Base-by-base conservation (phyloP, 2,797 vertebrate species). In the Periparus ater region DNA sequence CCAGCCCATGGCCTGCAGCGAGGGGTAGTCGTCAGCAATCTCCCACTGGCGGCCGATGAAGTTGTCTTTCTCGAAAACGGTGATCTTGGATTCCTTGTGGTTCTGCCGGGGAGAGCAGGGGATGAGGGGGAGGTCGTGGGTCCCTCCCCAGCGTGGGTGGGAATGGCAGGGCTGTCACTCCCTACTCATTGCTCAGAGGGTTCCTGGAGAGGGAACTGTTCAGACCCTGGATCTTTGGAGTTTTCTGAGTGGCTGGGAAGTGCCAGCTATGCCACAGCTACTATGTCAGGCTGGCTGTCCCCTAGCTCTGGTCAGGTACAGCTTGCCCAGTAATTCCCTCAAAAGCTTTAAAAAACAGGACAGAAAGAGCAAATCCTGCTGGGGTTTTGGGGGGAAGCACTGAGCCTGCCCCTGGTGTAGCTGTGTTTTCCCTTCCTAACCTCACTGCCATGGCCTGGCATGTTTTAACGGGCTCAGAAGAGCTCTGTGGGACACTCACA, bases 1-100 rank as follows among this genome's bases (percentile, higher is more conserved):
- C 99, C 99, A 99, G 91, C 99, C 99, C 99, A 99, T 99, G 90
- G 99, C 99, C 98, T 99, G 99, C 95, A 99, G 98, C 74, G 99
- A 99, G 86, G 99, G 99, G 96, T 99, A 99, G 96, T 99, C 99
- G 7, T 99, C 99, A 3, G 95, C 97, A 32, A 99, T 97, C 95
- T 99, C 99, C 99, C 99, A 99, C 95, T 99, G 98, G 73, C 97
- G 98, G 51, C 99, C 99, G 77, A 98, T 98, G 97, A 99, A 99
- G 97, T 99, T 99, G 97, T 99, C 99, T 96, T 98, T 98, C 97
- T 99, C 99, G 25, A 98, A 99, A 90, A 99, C 44, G 19, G 98
- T 97, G 85, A 99, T 99, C 97, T 99, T 99, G 95, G 99, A 99
- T 91, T 99, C 99, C 96, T 99, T 99, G 94, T 99, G 99, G 91